A percentile compares a stretch with the other conserved stretches of the same genome.
These are phyloP conservation scores for Chromoteleia sp. DNA, from an alignment of 2,888 invertebrate species.

Conservation along the genomic window DNA sequence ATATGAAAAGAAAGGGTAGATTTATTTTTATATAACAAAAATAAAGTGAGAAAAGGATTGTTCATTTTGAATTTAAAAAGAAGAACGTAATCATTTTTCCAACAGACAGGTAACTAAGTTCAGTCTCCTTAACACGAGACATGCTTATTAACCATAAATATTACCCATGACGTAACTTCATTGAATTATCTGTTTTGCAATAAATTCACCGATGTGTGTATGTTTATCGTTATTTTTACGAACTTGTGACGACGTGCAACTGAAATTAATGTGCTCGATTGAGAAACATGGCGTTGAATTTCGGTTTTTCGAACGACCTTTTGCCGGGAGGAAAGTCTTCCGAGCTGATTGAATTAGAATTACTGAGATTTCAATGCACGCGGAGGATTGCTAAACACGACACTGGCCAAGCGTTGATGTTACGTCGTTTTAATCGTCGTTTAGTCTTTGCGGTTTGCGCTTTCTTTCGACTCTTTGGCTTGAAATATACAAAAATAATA, in stretches of 20 bases:
- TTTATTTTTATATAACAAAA: too few relatives aligned
- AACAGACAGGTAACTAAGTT: conserved; percentile 7
- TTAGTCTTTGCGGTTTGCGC: neutral
- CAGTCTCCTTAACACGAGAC: conserved; percentile 9
- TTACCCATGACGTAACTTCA: conserved; percentile 17
- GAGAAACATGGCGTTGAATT: neutral
- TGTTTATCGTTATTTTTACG: neutral
- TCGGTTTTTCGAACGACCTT: neutral
- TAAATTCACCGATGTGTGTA: conserved; percentile 3
- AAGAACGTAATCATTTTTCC: neutral
- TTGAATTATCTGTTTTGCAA: conserved; percentile 30
- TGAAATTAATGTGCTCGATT: neutral
- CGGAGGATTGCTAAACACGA: conserved; percentile 71
- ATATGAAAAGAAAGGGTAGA: too few relatives aligned
- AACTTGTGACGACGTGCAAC: neutral
- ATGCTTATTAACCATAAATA: conserved; percentile 9
- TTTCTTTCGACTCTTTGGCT: too few relatives aligned
- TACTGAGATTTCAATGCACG: conserved; percentile 80
- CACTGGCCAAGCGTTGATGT: conserved; percentile 80
- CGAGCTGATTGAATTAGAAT: conserved; percentile 50
- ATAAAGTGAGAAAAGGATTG: too few relatives aligned
- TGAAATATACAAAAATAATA: too few relatives aligned
- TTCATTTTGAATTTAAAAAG: too few relatives aligned
- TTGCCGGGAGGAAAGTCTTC: neutral
- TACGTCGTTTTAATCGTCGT: conserved; percentile 68